These are phyloP conservation scores for Potamarius usumacintae DNA, from an alignment of 2,113 vertebrate species.

Conservation along the genomic window DNA sequence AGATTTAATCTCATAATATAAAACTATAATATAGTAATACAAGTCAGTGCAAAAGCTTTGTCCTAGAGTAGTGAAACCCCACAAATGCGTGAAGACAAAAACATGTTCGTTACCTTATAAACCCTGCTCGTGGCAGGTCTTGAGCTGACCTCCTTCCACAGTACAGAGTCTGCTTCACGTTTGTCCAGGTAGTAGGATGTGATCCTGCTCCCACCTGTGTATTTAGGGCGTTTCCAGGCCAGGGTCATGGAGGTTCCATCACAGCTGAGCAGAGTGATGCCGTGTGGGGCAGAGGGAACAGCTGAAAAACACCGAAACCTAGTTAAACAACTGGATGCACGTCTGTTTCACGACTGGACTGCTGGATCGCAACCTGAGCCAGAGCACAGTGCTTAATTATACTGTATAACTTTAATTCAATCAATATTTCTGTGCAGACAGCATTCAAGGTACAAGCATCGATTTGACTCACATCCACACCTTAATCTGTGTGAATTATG, in stretches of 20 bases:
- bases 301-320: slow-evolving; percentile 66
- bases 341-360: not conserved
- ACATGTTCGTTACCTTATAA: slow-evolving; percentile 72
- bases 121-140: slow-evolving; percentile 68
- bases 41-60: too few species aligned
- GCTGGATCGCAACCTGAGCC: not conserved
- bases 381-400: not conserved
- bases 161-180: slow-evolving; percentile 75
- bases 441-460: not conserved
- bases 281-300: slow-evolving; percentile 85
- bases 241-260: slow-evolving; percentile 89
- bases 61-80: too few species aligned
- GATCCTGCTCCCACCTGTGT: slow-evolving; percentile 85
- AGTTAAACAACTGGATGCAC: not conserved
- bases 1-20: too few species aligned
- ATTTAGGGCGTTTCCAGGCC: slow-evolving; percentile 89
- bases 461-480: not conserved
- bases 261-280: slow-evolving; percentile 86
- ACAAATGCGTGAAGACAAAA: too few species aligned
- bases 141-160: slow-evolving; percentile 89
- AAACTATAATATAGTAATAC: too few species aligned
- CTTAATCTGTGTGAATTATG: slow-evolving; percentile 5
- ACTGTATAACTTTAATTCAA: not conserved
- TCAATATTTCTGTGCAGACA: not conserved
- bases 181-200: slow-evolving; percentile 90